Base-by-base conservation (phyloP, 1,140 invertebrate species). In the Trichonephila clavipes region DNA sequence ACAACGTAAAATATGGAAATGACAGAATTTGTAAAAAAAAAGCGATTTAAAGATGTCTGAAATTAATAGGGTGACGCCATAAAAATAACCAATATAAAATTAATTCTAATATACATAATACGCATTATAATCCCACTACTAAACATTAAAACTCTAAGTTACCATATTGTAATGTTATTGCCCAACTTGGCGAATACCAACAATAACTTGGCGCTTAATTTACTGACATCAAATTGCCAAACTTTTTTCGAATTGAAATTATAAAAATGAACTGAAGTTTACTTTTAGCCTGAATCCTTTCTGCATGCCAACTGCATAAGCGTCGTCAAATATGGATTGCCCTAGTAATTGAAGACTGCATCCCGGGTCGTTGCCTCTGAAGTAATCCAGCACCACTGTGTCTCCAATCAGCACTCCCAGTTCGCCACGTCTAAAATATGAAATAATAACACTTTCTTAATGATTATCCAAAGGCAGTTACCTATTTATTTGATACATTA, bases 341-440 rank as follows among this genome's bases (percentile, higher is more conserved):
- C 97, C 97, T 4, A 96, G 95, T 51, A 96, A 94, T 28, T 95
- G 94, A 14, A 98, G 96, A 94, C 97, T 97, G 95, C 98, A 98
- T 21, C 97, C 97, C 94, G 98, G 97, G 95, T 98, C 98, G 19
- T 97, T 98, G 0, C 97, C 98, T 58, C 98, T 97, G 95, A 98
- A 98, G 95, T 98, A 98, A 96, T 98, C 98, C 94, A 98, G 96
- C 94, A 98, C 97, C n/a, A 98, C 97, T 2, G 98, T 97, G 95
- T 98, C 98, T 14, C 98, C 98, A 95, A 98, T 97, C 58, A 98
- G 96, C 90, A 98, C 97, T 96, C 98, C 97, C 95, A 98, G 95
- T 40, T 96, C 97, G 8, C 97, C 97, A 95, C 97, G 97, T 94
- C 97, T 97, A 94, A 6, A 69, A 59, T 12, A 77, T 2, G 66